Percentiles rank a stretch among this genome's conserved stretches.
Evolutionary conservation across 2,113 vertebrate genomes (phyloP).

Genomic region (Austrofundulus limnaeus): DNA sequence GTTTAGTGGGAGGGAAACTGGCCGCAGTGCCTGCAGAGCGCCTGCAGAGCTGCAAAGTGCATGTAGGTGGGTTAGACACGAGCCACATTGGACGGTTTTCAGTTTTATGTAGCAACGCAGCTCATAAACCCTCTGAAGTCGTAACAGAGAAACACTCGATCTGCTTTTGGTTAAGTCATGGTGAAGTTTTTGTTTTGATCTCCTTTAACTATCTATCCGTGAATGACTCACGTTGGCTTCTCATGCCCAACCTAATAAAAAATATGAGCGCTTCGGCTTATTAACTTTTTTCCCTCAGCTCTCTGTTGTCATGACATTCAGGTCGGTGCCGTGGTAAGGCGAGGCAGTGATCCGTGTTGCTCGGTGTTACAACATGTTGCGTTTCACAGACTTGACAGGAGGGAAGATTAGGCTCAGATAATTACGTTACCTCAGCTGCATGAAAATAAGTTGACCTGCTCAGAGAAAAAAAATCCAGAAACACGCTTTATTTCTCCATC

Average conservation of each 20-base stretch:
- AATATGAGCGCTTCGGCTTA: slow-evolving; percentile 20
- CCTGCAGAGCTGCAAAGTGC: no score
- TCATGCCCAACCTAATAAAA: slow-evolving; percentile 35
- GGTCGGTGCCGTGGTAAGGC: slow-evolving; percentile 14
- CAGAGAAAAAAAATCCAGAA: neutral
- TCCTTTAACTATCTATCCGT: slow-evolving; percentile 37
- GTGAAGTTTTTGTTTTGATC: slow-evolving; percentile 23
- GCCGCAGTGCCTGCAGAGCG: slow-evolving; percentile 28
- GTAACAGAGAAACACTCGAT: slow-evolving; percentile 6
- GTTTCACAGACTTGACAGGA: slow-evolving; percentile 20
- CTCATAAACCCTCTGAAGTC: slow-evolving; percentile 44
- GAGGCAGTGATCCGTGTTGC: slow-evolving; percentile 34
- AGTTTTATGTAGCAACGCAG: slow-evolving; percentile 38
- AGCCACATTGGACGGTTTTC: slow-evolving; percentile 46
- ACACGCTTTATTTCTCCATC: neutral
- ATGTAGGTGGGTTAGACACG: slow-evolving; percentile 56
- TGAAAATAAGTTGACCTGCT: slow-evolving; percentile 9
- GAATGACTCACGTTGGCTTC: slow-evolving; percentile 53
- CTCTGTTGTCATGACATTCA: slow-evolving; percentile 49
- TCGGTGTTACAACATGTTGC: slow-evolving; percentile 56
- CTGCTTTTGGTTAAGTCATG: slow-evolving; percentile 14
- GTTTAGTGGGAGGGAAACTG: slow-evolving; percentile 48
- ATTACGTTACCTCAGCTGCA: slow-evolving; percentile 18
- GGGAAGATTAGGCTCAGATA: slow-evolving; percentile 28
- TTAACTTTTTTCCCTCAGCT: slow-evolving; percentile 16